Base-by-base conservation (phyloP, 2,888 invertebrate species). In the Coronaproctus castanopsis region DNA sequence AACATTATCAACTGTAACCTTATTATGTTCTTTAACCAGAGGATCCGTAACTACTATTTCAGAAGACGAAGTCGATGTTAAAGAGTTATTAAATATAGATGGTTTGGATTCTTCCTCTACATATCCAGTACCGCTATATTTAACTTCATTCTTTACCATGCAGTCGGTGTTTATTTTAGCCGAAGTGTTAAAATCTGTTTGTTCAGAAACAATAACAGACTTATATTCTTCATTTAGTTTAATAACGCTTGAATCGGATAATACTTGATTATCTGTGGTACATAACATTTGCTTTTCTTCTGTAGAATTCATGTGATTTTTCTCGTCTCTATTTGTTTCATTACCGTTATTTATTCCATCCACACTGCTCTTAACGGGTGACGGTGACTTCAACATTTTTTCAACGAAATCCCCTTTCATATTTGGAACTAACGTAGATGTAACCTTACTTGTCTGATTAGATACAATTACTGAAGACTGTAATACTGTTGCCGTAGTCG, bases 361-460 rank as follows among this genome's bases (percentile, higher is more conserved):
- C 57, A 61, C 57, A 52, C 52, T 49, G 55, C n/a, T 55, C 57
- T 24, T 50, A 48, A 51, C 36, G 24, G 63, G 63, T 8, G 62
- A 63, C 24, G 64, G 63, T n/a, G 64, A 63, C 61, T 62, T 63
- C n/a, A 63, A 57, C 52, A 63, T 61, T 57, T 63, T 64, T 59
- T 64, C 64, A 21, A 64, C 63, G 21, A 62, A 63, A 53, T 64
- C 63, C 49, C 55, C 62, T 19, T 60, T 55, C 50, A 61, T 24
- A 24, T 52, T 57, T n/a, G 19, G 19, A 3, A 2, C 1, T n/a
- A n/a, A n/a, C n/a, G n/a, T n/a, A n/a, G n/a, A n/a, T n/a, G n/a
- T n/a, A 19, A 21, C 50, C 55, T 54, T 19, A 52, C 57, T 20
- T 20, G 36, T 21, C 20, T 21, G 24, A 21, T 59, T 24, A 1